These are phyloP conservation scores for Lepidocyrtinus sp. DNA, from an alignment of 2,888 invertebrate species.

Conservation along the genomic window DNA sequence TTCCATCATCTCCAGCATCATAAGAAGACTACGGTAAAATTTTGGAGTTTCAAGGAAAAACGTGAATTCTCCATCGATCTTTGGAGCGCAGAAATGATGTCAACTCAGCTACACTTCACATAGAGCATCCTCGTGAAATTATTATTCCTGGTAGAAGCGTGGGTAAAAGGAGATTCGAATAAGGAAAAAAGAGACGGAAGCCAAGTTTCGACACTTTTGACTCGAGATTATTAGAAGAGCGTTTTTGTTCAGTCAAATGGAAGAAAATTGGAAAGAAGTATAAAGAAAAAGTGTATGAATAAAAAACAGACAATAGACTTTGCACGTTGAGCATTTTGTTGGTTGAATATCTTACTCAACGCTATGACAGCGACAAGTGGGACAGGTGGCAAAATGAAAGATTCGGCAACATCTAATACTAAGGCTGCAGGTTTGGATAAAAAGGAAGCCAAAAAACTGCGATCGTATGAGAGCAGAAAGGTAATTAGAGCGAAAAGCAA, in stretches of 20 bases:
- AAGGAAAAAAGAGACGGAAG: not conserved
- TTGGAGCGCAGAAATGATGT: not conserved
- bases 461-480: constrained; percentile 60
- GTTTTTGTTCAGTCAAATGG: too few species aligned
- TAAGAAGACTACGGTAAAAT: too few species aligned
- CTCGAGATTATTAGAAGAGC: not conserved
- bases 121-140: too few species aligned
- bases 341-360: not conserved
- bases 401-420: constrained; percentile 14
- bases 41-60: too few species aligned
- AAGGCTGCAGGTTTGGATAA: constrained; percentile 28
- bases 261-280: too few species aligned
- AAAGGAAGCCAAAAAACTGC: constrained; percentile 52
- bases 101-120: not conserved
- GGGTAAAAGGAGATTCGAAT: not conserved
- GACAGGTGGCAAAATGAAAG: constrained; percentile 36
- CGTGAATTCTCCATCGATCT: not conserved
- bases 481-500: too few species aligned
- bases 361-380: constrained; percentile 45
- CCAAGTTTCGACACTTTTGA: not conserved
- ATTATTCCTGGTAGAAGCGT: too few species aligned
- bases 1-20: constrained; percentile 3
- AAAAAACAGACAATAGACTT: not conserved
- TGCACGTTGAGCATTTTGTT: not conserved
- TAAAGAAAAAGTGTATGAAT: too few species aligned